Evolutionary conservation across 2,888 invertebrate species (phyloP), one percentile per base, ranked within the genome.

Genomic region (Sminthurides aquaticus): DNA sequence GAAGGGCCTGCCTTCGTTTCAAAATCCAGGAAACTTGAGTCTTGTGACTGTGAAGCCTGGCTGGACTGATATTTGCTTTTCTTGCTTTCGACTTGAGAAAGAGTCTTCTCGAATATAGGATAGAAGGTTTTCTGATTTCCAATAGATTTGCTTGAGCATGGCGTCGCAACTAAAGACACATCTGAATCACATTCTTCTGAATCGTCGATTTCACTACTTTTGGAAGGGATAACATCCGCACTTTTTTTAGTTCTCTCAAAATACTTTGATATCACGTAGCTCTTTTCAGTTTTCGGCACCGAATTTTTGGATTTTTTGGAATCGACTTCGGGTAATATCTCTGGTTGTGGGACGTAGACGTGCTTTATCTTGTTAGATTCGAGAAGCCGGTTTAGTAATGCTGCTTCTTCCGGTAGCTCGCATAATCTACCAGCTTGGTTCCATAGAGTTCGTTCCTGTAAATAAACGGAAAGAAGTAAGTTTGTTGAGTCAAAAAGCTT

Each of bases 401-500:
- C 20, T 8, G 18, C 15, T 52, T 52, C 52, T 52, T 52, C 52
- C 20, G 20, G 11, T 5, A 20, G 22, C 3, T 52, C 52, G 20
- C 52, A 52, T 5, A 22, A 22, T 15, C 20, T 52, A 15, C 15
- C 52, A 20, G 52, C 52, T 52, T 20, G 52, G 5, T 15, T 20
- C 52, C 52, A 52, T 22, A 52, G 20, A 22, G 52, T 52, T 20
- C 52, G 22, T 52, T 52, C 52, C 52, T 52, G 52, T 15, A 20
- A 18, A 22, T 20, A 52, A 18, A 22, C 20, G 5, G 11, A 52
- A 52, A 52, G 18, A 20, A 43, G 18, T 11, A 8, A 43, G 11
- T 43, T 43, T 43, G 18, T 8, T 43, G 18, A 8, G 18, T 11
- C 11, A 11, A 43, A 43, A 8, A 43, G 18, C 11, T 43, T 11